phyloP scores from a whole-genome alignment of 2,113 vertebrate species.

The Erinaceus europaeus region DNA sequence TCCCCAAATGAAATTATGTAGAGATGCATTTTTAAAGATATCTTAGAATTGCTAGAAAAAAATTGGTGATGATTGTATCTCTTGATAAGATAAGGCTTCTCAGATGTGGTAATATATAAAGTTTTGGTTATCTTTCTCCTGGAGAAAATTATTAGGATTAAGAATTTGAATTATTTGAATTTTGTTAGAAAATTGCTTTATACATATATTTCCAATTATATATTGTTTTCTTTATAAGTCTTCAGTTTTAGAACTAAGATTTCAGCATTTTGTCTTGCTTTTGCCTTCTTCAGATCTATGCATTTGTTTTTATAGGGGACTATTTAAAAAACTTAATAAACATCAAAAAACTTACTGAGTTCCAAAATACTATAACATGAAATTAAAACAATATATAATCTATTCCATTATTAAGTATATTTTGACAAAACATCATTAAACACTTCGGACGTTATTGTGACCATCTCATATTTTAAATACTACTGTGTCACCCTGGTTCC shows the following conservation, averaged over 20 bases:
- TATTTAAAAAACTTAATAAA: slow-evolving; percentile 3
- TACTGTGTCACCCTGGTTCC: neutral
- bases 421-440: slow-evolving; percentile 12
- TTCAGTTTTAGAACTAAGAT: neutral
- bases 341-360: too few species aligned
- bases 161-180: neutral
- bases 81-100: neutral
- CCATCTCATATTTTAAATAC: neutral
- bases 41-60: neutral
- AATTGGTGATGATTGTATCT: neutral
- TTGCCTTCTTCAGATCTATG: neutral
- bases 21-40: neutral
- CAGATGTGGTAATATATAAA: neutral
- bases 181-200: neutral
- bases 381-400: neutral
- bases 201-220: neutral
- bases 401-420: neutral
- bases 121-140: neutral
- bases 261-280: neutral
- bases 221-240: neutral
- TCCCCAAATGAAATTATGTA: neutral
- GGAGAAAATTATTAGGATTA: neutral
- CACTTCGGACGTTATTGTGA: neutral
- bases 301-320: neutral
- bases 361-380: neutral